phyloP scores from a whole-genome alignment of 2,888 invertebrate genomes.

The Napeogenes inachia region DNA sequence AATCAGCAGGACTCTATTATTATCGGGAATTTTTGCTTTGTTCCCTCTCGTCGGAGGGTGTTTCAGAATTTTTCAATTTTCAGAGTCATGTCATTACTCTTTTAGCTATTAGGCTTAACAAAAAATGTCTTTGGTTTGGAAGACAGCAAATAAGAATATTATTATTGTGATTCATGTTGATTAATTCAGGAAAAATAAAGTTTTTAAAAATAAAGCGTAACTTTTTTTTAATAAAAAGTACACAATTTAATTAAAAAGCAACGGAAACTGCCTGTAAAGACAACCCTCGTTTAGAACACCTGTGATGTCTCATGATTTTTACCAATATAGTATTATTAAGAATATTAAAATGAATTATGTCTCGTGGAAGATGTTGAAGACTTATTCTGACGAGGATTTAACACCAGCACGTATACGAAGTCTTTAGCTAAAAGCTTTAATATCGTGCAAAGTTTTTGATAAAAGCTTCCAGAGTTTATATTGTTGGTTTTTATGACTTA shows the following conservation, averaged over 20 bases:
- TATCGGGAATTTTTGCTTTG: conserved; percentile 23
- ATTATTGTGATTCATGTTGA: neutral
- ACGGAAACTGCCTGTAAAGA: too few species aligned
- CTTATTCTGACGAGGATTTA: conserved; percentile 33
- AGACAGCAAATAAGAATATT: too few species aligned
- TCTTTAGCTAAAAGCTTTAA: conserved; percentile 23
- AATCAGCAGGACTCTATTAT: conserved; percentile 23
- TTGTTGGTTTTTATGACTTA: conserved; percentile 21
- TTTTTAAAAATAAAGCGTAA: neutral
- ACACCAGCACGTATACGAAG: conserved; percentile 10
- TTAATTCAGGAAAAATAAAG: too few species aligned
- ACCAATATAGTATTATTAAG: too few species aligned
- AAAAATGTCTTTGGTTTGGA: conserved; percentile 4
- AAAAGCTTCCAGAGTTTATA: conserved; percentile 22
- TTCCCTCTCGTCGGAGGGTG: conserved; percentile 11
- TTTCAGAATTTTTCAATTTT: conserved; percentile 12
- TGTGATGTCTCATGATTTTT: too few species aligned
- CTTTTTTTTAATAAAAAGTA: conserved; percentile 3
- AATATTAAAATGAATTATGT: too few species aligned
- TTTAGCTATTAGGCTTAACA: conserved; percentile 16
- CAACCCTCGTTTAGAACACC: too few species aligned
- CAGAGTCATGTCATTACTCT: conserved; percentile 8
- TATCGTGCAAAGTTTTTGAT: conserved; percentile 20
- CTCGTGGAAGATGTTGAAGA: neutral
- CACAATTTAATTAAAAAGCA: too few species aligned